phyloP scores from a whole-genome alignment of 2,797 vertebrate species.

The Sciurus carolinensis region DNA sequence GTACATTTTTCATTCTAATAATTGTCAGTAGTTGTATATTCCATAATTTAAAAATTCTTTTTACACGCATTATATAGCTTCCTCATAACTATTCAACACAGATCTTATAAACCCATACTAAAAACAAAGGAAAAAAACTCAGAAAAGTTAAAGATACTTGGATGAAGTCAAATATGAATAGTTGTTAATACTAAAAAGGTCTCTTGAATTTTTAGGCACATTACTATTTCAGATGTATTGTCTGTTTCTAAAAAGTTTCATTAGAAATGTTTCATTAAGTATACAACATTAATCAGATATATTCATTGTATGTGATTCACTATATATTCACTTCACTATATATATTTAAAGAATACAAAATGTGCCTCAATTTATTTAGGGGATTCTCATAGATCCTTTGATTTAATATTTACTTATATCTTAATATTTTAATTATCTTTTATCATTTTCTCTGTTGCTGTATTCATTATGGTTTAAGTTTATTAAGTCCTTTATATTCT shows the following conservation, averaged over 20 bases:
- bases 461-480: neutral
- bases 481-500: neutral
- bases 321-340: neutral
- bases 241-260: neutral
- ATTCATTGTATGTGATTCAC: no score
- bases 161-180: neutral
- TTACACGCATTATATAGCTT: neutral
- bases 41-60: neutral
- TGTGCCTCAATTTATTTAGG: neutral
- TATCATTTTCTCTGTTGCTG: neutral
- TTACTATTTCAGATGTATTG: neutral
- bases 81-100: neutral
- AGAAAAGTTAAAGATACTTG: neutral
- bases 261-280: neutral
- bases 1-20: neutral
- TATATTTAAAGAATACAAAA: slow-evolving; percentile 14
- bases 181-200: neutral
- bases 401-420: neutral
- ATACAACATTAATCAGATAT: neutral
- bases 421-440: neutral
- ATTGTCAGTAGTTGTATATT: neutral
- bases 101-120: neutral
- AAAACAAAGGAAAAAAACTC: neutral
- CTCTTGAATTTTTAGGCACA: neutral
- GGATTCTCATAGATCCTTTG: neutral